Base-by-base conservation (phyloP, 2,888 invertebrate species). In the Eudasyphora cyanicolor region DNA sequence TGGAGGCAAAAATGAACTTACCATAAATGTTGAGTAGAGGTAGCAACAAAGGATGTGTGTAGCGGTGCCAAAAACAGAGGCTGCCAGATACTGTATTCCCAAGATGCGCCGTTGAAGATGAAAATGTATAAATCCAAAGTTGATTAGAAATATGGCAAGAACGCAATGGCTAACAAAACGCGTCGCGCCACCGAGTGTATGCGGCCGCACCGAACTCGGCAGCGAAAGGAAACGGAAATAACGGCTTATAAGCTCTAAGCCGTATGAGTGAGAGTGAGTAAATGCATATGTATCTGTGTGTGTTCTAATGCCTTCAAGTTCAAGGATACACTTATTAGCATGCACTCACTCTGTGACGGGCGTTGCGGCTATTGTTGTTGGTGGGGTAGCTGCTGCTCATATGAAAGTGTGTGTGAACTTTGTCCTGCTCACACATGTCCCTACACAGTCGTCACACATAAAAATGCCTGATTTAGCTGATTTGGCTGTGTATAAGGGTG, bases 231-330 rank as follows among this genome's bases (percentile, higher is more conserved):
- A 64, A 35, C 67, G 67, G 67, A 73, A 32, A 80, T 70, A 45
- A 69, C 75, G 70, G 49, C 64, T n/a, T n/a, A 77, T 62, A 77
- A 83, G 54, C 64, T 77, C 1, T 10, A 38, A 2, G 38, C 14
- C 21, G 14, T 64, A 21, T 38, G 35, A 21, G 62, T 29, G 32
- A 21, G 24, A 24, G 64, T 64, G 35, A 6, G n/a, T 24, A 38
- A 19, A 10, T 38, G 64, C 21, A 7, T 17, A 2, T 12, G 29
- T 5, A n/a, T n/a, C n/a, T n/a, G n/a, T 19, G 14, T 38, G 38
- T 67, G 24, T 2, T 19, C n/a, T 78, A 81, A 84, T 84, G 81
- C 51, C 81, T 81, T 69, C 78, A 84, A 84, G 84, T 84, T 84
- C 84, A 84, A 84, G 84, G 84, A 84, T 79, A 76, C n/a, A n/a